Conservation (phyloP, 2,888 invertebrate genomes). For the Plusia festucae region DNA sequence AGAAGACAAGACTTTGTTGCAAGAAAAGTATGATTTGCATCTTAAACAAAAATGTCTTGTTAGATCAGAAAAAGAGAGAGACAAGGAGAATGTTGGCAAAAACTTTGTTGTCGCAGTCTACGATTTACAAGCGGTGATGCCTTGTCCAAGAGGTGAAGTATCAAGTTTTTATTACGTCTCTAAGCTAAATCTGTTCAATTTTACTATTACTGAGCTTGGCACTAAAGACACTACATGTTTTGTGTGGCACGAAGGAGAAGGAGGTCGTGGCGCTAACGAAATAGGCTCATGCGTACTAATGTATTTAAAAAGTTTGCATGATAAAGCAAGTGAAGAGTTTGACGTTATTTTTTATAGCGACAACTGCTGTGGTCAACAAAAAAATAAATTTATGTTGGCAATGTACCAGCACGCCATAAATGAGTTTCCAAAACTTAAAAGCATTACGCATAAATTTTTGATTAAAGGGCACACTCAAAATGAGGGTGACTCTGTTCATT, state of each 20-base stretch:
- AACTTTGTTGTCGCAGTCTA: conserved; percentile 39
- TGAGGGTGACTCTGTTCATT: conserved; percentile 36
- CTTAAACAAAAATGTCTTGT: conserved; percentile 45
- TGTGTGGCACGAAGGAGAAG: conserved; percentile 27
- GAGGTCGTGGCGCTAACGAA: conserved; percentile 19
- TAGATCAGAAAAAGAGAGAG: conserved; percentile 40
- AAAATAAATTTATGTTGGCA: conserved; percentile 36
- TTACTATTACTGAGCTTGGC: conserved; percentile 48
- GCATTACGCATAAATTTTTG: conserved; percentile 52
- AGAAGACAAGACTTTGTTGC: conserved; percentile 35
- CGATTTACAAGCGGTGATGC: conserved; percentile 53
- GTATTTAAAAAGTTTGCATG: conserved; percentile 18
- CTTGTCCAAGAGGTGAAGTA: conserved; percentile 52
- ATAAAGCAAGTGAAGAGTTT: conserved; percentile 13
- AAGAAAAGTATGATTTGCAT: conserved; percentile 38
- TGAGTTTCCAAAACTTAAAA: conserved; percentile 17
- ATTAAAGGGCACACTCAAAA: conserved; percentile 62
- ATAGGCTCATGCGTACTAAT: conserved; percentile 15
- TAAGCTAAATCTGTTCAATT: conserved; percentile 53
- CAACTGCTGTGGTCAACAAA: conserved; percentile 31
- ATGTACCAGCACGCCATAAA: conserved; percentile 13
- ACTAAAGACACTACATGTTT: conserved; percentile 17
- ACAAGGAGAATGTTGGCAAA: conserved; percentile 35
- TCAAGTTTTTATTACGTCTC: conserved; percentile 39
- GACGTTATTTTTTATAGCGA: conserved; percentile 24